These are phyloP conservation scores for Virgularia gustaviana DNA, from an alignment of 92 coral and sea anemone species.

Conservation along the genomic window DNA sequence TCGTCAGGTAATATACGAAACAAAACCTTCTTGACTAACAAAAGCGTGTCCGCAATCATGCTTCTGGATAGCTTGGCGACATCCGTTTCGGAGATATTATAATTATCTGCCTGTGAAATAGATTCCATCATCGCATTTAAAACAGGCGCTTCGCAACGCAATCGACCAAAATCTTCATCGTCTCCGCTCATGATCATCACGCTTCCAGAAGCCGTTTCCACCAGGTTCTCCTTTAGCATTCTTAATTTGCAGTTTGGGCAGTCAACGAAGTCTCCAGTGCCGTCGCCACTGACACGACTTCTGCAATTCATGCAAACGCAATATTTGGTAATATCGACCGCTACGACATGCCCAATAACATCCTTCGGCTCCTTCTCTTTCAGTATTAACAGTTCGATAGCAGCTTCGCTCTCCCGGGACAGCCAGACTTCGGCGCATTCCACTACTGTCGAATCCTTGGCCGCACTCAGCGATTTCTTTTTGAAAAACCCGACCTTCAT, in stretches of 20 bases:
- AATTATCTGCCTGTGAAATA: not conserved
- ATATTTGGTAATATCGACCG: too few relatives aligned
- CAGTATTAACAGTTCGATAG: not conserved
- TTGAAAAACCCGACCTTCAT: not conserved
- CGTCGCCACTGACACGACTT: not conserved
- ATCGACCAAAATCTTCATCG: not conserved
- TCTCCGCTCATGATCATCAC: not conserved
- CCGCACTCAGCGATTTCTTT: not conserved
- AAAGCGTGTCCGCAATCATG: conserved; percentile 14
- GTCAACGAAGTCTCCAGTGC: not conserved
- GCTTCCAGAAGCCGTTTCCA: not conserved
- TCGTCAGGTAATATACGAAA: too few relatives aligned
- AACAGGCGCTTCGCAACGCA: not conserved
- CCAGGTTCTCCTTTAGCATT: not conserved
- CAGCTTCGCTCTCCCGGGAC: not conserved
- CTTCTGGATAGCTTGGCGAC: not conserved
- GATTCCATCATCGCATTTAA: not conserved
- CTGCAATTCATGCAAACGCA: not conserved
- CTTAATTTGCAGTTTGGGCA: not conserved
- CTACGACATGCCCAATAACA: not conserved
- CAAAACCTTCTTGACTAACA: not conserved
- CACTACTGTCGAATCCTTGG: not conserved
- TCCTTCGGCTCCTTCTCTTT: not conserved
- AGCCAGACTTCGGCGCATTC: not conserved
- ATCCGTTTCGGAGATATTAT: conserved; percentile 2